phyloP scores from a whole-genome alignment of 2,113 vertebrate species.

The Peromyscus leucopus region DNA sequence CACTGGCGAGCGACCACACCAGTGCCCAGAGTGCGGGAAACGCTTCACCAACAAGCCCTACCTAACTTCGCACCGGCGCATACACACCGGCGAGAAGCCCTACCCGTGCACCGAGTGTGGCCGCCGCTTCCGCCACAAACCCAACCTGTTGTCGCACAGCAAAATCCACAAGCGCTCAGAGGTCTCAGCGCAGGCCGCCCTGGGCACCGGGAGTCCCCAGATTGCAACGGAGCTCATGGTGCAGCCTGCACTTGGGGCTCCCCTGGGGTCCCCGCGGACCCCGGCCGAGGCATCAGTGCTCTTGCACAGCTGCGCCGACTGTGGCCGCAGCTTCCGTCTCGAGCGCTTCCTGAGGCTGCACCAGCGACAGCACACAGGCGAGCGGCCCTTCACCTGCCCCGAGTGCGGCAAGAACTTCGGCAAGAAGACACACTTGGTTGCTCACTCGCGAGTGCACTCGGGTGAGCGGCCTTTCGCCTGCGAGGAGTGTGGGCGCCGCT shows the following conservation, averaged over 20 bases:
- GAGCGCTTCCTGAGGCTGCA: conserved; percentile 78
- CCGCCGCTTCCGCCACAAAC: conserved; percentile 84
- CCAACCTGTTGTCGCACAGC: conserved; percentile 85
- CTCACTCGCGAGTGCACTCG: conserved; percentile 91
- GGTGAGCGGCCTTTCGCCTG: conserved; percentile 83
- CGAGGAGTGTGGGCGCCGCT: conserved; percentile 82
- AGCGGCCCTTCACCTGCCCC: conserved; percentile 85
- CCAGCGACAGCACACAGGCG: conserved; percentile 83
- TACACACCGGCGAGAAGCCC: conserved; percentile 84
- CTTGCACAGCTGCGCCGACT: conserved; percentile 64
- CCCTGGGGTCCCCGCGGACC: background rate
- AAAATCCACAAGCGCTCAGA: conserved; percentile 84
- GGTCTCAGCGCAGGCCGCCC: background rate
- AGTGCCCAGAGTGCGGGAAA: conserved; percentile 86
- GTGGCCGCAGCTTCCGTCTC: conserved; percentile 77
- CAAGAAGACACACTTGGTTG: conserved; percentile 90
- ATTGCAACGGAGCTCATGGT: background rate
- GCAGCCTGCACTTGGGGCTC: background rate
- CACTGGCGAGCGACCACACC: conserved; percentile 81
- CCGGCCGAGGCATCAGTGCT: background rate
- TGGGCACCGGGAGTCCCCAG: background rate
- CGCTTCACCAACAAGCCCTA: conserved; percentile 88
- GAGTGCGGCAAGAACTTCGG: conserved; percentile 90
- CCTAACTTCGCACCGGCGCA: conserved; percentile 83
- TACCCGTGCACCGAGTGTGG: conserved; percentile 81